A percentile compares a stretch with the other conserved stretches of the same genome.
Evolutionary conservation across 2,797 vertebrate species (phyloP).

Genomic region (Coregonus suidteri): DNA sequence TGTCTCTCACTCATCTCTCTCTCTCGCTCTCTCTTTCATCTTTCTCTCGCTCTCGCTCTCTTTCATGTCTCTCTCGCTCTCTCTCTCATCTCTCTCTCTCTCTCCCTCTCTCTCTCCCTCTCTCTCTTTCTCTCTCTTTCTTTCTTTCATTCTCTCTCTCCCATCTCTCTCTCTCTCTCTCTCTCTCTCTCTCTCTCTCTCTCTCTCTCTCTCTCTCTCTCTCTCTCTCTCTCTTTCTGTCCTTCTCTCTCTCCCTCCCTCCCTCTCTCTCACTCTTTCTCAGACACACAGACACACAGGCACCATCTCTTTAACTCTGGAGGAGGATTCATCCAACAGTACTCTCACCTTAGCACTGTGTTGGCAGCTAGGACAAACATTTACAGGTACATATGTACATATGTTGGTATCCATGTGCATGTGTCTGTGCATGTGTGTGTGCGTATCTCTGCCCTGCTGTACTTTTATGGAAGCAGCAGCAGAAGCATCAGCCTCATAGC

Average conservation of each 20-base stretch:
- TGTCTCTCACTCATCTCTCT: too few relatives aligned
- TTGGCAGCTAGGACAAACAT: conserved; percentile 6
- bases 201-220: too few relatives aligned
- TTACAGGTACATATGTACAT: conserved; percentile 3
- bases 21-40: too few relatives aligned
- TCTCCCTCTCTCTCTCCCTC: too few relatives aligned
- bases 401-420: not conserved
- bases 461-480: conserved; percentile 31
- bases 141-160: not conserved
- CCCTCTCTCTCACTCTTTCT: too few relatives aligned
- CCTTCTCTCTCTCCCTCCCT: too few relatives aligned
- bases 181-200: not conserved
- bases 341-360: conserved; percentile 5
- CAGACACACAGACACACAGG: not conserved
- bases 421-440: not conserved
- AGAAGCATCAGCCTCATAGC: conserved; percentile 35
- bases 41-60: not conserved
- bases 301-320: not conserved
- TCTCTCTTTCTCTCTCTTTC: too few relatives aligned
- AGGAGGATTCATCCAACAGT: not conserved
- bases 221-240: too few relatives aligned
- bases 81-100: too few relatives aligned
- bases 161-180: not conserved
- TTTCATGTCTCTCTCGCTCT: not conserved
- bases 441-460: conserved; percentile 28